These are phyloP conservation scores for Carassius carassius DNA, from an alignment of 2,113 vertebrate species.

Conservation along the genomic window DNA sequence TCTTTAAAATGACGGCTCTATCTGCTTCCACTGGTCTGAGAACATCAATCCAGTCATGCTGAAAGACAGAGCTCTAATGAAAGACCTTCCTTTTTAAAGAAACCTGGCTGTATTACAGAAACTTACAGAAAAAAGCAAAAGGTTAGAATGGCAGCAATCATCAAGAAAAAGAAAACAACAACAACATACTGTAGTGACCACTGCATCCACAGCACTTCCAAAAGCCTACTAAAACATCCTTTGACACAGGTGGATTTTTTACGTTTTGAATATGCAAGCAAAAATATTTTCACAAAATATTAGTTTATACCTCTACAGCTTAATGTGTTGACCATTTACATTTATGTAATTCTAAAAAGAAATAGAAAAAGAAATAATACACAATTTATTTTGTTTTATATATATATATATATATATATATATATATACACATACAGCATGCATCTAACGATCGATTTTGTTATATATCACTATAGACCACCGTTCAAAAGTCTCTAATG, in stretches of 20 bases:
- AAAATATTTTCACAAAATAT: background rate
- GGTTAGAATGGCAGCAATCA: constrained; percentile 9
- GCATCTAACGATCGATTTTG: too few species aligned
- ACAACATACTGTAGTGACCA: background rate
- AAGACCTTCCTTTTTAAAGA: background rate
- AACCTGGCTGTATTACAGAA: background rate
- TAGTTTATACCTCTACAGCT: background rate
- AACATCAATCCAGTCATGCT: background rate
- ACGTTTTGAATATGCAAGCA: background rate
- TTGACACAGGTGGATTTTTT: background rate
- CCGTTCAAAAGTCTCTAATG: too few species aligned
- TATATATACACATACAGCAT: too few species aligned
- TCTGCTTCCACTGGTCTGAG: background rate
- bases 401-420: too few species aligned
- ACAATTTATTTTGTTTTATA: too few species aligned
- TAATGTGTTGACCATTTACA: background rate
- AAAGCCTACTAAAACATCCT: background rate
- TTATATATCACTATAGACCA: too few species aligned
- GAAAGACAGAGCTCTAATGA: background rate
- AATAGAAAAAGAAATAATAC: background rate
- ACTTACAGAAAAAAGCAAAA: background rate
- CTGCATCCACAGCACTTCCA: background rate
- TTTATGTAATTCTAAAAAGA: background rate
- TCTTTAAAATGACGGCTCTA: background rate
- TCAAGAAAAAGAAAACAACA: background rate